Conservation (phyloP, 2,888 invertebrate genomes). For the Sesamia inferens region DNA sequence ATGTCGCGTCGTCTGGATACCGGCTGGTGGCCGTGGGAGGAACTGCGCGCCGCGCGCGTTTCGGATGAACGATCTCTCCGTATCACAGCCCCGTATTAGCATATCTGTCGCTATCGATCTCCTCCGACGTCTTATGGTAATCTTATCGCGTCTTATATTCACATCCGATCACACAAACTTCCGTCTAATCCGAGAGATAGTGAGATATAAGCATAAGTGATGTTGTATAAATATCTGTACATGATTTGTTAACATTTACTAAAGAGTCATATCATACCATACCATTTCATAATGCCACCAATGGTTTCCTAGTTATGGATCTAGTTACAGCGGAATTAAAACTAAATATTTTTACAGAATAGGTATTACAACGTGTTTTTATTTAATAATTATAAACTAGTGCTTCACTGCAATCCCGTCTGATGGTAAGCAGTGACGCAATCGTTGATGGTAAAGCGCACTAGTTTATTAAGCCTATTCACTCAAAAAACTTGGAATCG, state of each 20-base stretch:
- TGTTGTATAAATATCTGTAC: conserved; percentile 5
- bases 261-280: background rate
- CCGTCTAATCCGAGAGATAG: conserved; percentile 43
- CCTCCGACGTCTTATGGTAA: conserved; percentile 36
- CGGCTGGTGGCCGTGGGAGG: background rate
- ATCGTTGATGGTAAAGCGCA: no score
- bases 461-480: no score
- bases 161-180: conserved; percentile 45
- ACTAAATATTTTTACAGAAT: background rate
- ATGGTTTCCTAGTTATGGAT: background rate
- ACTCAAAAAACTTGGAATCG: no score
- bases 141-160: conserved; percentile 52
- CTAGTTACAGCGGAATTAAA: background rate
- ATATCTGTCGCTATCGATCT: conserved; percentile 46
- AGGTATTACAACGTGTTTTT: no score
- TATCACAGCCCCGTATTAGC: conserved; percentile 36
- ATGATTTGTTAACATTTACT: background rate
- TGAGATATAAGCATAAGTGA: conserved; percentile 27
- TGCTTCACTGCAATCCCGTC: no score
- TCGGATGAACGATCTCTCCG: conserved; percentile 37
- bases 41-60: conserved; percentile 15
- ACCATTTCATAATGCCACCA: background rate
- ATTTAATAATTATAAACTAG: no score
- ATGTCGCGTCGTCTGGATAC: background rate
- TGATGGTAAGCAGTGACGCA: no score